phyloP scores from a whole-genome alignment of 2,797 vertebrate species.

The Helarctos malayanus region DNA sequence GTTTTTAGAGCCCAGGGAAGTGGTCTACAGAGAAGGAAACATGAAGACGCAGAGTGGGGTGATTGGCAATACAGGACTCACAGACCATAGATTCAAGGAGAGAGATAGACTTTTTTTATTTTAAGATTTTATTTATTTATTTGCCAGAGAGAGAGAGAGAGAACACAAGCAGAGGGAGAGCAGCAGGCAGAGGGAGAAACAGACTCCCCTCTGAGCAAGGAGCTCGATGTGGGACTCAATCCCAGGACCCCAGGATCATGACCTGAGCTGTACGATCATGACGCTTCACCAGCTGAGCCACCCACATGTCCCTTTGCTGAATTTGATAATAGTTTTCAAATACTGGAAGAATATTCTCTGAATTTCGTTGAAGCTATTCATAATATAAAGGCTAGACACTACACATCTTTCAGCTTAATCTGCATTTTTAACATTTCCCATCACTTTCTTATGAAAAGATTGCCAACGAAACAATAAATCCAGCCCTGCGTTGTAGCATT shows the following conservation, averaged over 20 bases:
- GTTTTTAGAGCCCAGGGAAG: neutral
- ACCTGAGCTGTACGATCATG: neutral
- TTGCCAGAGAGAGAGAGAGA: neutral
- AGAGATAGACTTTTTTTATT: neutral
- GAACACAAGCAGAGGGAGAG: no score
- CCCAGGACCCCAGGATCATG: neutral
- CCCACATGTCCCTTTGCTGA: neutral
- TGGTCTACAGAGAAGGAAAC: neutral
- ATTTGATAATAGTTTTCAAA: neutral
- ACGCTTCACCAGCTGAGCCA: neutral
- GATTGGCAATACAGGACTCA: neutral
- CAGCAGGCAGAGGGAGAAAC: neutral
- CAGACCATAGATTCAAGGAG: neutral
- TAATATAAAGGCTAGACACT: neutral
- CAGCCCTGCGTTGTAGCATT: neutral
- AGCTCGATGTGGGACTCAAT: neutral
- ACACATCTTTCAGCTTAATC: neutral
- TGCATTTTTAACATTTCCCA: neutral
- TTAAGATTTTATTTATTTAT: neutral
- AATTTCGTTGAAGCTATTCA: neutral
- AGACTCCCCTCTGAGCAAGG: no score
- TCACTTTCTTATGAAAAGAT: neutral
- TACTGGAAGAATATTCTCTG: neutral
- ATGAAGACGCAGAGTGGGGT: neutral
- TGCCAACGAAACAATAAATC: neutral